Evolutionary conservation across 30 jellyfish, hydroid and myxozoan genomes (phyloP).

Genomic region (Chrysaora quinquecirrha): DNA sequence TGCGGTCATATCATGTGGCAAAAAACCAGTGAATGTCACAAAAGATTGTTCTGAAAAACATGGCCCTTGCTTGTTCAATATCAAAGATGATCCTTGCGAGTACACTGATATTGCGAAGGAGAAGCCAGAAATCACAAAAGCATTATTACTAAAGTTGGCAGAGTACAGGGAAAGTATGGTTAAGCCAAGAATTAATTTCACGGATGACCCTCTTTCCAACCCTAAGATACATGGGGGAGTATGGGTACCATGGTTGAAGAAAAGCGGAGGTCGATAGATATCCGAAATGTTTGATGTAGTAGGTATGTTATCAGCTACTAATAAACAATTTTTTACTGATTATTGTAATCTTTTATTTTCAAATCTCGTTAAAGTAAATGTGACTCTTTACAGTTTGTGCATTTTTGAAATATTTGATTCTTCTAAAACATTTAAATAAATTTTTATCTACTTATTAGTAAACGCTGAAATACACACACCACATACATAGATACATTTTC

Average conservation of each 20-base stretch:
- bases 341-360: no score
- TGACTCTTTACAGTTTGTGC: no score
- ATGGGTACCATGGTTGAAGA: slow-evolving; percentile 88
- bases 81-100: slow-evolving; percentile 86
- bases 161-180: slow-evolving; percentile 56
- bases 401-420: no score
- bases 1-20: slow-evolving; percentile 74
- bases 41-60: slow-evolving; percentile 44
- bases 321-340: no score
- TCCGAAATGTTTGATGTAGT: no score
- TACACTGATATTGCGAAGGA: slow-evolving; percentile 70
- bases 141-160: slow-evolving; percentile 51
- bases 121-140: slow-evolving; percentile 49
- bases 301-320: no score
- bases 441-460: no score
- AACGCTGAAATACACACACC: no score
- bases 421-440: no score
- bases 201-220: slow-evolving; percentile 73
- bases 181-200: slow-evolving; percentile 59
- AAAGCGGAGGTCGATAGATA: no score
- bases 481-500: no score
- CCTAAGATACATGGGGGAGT: slow-evolving; percentile 92
- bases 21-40: slow-evolving; percentile 61
- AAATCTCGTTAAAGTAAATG: no score
- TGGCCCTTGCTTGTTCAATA: slow-evolving; percentile 74